These are phyloP conservation scores for Xylophagus ater DNA, from an alignment of 2,888 invertebrate species.

Conservation along the genomic window DNA sequence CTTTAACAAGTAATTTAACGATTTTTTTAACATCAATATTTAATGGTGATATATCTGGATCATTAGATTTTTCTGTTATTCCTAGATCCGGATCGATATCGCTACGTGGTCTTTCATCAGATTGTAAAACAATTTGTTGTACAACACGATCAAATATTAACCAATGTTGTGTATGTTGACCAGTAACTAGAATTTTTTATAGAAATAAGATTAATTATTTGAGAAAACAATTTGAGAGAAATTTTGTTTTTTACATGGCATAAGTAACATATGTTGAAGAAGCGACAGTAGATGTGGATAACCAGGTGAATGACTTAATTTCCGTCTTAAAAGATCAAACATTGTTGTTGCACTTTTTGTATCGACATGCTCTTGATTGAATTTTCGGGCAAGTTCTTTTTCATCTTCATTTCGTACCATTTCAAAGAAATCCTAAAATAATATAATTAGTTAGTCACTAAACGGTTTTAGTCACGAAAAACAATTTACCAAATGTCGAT, in stretches of 20 bases:
- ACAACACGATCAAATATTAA: constrained; percentile 84
- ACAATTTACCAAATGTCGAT: constrained; percentile 65
- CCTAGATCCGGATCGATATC: constrained; percentile 33
- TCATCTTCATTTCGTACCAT: constrained; percentile 97
- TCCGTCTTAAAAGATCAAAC: constrained; percentile 81
- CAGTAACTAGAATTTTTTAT: constrained; percentile 53
- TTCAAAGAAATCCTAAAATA: constrained; percentile 77
- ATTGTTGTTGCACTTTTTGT: constrained; percentile 86
- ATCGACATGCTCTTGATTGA: constrained; percentile 85
- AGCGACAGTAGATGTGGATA: constrained; percentile 88
- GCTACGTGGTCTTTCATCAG: constrained; percentile 41
- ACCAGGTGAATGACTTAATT: constrained; percentile 83
- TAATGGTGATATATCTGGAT: constrained; percentile 76
- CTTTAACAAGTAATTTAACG: constrained; percentile 81
- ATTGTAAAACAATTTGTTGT: constrained; percentile 86
- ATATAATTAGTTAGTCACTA: background rate
- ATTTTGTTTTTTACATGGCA: constrained; percentile 74
- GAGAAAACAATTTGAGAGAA: background rate
- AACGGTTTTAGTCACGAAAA: background rate
- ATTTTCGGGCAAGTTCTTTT: constrained; percentile 79
- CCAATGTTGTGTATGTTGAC: constrained; percentile 86
- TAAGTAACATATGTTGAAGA: constrained; percentile 73
- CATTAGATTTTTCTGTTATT: constrained; percentile 35
- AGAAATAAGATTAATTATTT: background rate
- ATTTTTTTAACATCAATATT: constrained; percentile 86